Evolutionary conservation across 2,888 invertebrate genomes (phyloP).

Genomic region (Euphydryas editha): DNA sequence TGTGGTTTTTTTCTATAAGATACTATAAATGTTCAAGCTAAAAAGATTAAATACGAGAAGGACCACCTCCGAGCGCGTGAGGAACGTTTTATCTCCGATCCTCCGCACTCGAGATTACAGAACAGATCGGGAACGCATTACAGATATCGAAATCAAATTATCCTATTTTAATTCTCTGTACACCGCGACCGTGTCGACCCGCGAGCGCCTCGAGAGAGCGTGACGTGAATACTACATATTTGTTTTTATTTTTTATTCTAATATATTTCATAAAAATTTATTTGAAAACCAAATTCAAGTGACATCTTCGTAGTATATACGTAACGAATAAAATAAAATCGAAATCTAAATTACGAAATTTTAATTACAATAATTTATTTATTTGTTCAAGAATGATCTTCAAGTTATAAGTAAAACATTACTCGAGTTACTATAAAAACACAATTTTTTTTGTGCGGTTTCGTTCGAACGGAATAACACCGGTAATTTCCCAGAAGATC

Average conservation of each 20-base stretch:
- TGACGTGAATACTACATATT: not conserved
- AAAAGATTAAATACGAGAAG: not conserved
- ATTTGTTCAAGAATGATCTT: too few species aligned
- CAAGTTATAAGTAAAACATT: too few species aligned
- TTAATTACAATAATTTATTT: too few species aligned
- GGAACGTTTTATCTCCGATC: conserved; percentile 26
- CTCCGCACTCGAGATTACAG: conserved; percentile 21
- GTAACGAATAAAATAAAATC: too few species aligned
- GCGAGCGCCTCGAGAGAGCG: not conserved
- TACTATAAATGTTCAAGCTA: not conserved
- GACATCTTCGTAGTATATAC: too few species aligned
- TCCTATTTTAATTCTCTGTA: conserved; percentile 20
- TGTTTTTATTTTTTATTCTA: not conserved
- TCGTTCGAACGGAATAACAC: not conserved
- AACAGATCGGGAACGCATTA: conserved; percentile 5
- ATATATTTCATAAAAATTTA: not conserved
- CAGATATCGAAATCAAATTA: conserved; percentile 15
- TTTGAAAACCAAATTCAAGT: not conserved
- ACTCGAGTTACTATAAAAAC: too few species aligned
- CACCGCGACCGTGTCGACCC: conserved; percentile 6
- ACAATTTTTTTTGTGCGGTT: not conserved
- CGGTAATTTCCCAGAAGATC: not conserved
- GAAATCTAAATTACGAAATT: too few species aligned
- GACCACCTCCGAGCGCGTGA: conserved; percentile 18
- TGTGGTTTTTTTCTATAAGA: too few species aligned